Evolutionary conservation across 2,888 invertebrate genomes (phyloP), one percentile per base, ranked within the genome.

Genomic region (Pyrocoelia pectoralis): DNA sequence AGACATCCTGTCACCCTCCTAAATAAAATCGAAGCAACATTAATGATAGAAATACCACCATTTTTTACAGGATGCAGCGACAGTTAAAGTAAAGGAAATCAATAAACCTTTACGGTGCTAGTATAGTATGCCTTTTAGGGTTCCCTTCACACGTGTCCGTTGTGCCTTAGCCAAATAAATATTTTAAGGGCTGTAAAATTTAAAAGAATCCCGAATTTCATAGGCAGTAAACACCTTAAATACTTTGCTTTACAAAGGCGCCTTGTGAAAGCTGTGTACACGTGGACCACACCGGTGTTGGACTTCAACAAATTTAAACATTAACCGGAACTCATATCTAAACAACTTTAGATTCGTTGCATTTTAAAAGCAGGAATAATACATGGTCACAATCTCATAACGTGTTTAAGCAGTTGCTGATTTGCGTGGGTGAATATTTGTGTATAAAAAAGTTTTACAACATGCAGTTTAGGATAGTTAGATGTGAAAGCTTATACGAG

Each of bases 81-180:
- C 56, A 63, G 60, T 55, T 54, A 51, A 54, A 68, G 63, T 61
- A 61, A 65, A 62, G 60, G 72, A 70, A 72, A 72, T 72, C 72
- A 71, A 72, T 73, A 73, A 73, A 73, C 72, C 69, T 73, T 72
- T 69, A 72, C 70, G 71, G 72, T 73, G 70, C 71, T 73, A 71
- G 71, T 69, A 71, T 73, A 72, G 70, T 70, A 71, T 71, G 71
- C 69, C 61, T 66, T 70, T 73, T 70, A 71, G 69, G 71, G 72
- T 70, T 70, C 70, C 67, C 66, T 68, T 69, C 70, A 71, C 73
- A 71, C 70, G 73, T 73, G 71, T 67, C 66, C 62, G 54, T 56
- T 52, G 51, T n/a, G 33, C 33, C 58, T 41, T 67, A 56, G 60
- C 54, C 61, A 62, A 62, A 61, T 61, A 68, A 69, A 68, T 66